phyloP scores from a whole-genome alignment of 2,888 invertebrate species.

The Aelia acuminata region DNA sequence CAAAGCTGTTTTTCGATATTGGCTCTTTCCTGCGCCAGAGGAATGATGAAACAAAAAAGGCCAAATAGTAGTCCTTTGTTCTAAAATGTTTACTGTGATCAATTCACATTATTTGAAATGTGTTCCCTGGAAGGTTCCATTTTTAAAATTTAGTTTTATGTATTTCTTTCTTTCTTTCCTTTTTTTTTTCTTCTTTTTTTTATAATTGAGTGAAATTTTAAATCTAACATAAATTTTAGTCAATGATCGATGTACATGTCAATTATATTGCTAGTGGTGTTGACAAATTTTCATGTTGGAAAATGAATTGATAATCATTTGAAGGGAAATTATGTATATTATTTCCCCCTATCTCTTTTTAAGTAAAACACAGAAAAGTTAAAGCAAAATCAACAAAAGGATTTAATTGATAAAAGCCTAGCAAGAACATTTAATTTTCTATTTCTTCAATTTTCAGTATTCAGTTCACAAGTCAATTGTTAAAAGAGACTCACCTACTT shows the following conservation, averaged over 20 bases:
- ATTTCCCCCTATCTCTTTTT: background rate
- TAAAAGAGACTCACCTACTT: background rate
- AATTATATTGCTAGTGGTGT: background rate
- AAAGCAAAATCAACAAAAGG: background rate
- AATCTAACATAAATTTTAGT: background rate
- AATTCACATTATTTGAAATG: constrained; percentile 34
- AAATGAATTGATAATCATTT: background rate
- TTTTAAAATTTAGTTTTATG: background rate
- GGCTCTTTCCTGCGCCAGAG: background rate
- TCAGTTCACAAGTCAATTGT: background rate
- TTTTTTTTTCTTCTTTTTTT: too few species aligned
- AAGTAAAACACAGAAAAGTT: background rate
- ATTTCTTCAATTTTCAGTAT: constrained; percentile 5
- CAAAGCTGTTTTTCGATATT: background rate
- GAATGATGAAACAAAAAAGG: background rate
- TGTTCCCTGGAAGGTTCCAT: constrained; percentile 28
- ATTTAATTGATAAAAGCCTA: background rate
- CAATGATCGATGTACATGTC: background rate
- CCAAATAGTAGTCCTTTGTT: constrained; percentile 22
- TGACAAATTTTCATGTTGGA: background rate
- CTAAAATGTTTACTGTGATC: constrained; percentile 19
- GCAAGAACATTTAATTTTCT: constrained; percentile 21
- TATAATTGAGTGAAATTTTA: background rate
- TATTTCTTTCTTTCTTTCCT: background rate
- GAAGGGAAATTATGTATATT: background rate